Base-by-base conservation (phyloP, 2,113 vertebrate genomes). In the Hemiprocne comata region DNA sequence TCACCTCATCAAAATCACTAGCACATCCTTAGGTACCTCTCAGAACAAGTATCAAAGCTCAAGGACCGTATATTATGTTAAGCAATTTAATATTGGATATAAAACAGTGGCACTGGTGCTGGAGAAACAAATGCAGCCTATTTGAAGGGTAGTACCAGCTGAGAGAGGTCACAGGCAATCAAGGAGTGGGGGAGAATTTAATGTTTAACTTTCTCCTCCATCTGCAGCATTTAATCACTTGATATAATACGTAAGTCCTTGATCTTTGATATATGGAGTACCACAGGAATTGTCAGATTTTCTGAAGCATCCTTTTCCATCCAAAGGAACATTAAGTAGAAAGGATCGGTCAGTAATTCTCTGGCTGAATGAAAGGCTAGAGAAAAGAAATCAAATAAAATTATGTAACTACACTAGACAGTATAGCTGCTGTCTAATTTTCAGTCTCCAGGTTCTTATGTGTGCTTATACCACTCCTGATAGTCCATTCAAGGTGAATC, bases 201-300 rank as follows among this genome's bases (percentile, higher is more conserved):
- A 76, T 91, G 84, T 92, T 91, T 92, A 72, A 79, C 89, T 93
- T 96, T 57, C 46, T 87, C 38, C 77, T 25, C 58, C 66, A 54
- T 94, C 40, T 79, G 25, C 28, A 38, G 46, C 91, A 85, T 79
- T 94, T 92, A 96, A 94, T 87, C 78, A 87, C 84, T 95, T 83
- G 81, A 76, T 85, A 76, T 46, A 95, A 91, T 65, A 64, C 21
- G 19, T 44, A 87, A 93, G n/a, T 62, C 62, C 93, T 96, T 96
- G 93, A 95, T 86, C 93, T 94, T 94, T 94, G 93, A 70, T 91
- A 89, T 85, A 93, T 94, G 71, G 85, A 94, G 81, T 82, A 54
- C 58, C n/a, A 66, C 10, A 66, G 86, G 83, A 92, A 85, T 85
- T 79, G 73, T 76, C 50, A 65, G 74, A 70, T 81, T 89, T 91